A percentile compares a stretch with the other conserved stretches of the same genome.
Conservation (phyloP, 2,113 vertebrate species). For the Trematocara nigrifrons region DNA sequence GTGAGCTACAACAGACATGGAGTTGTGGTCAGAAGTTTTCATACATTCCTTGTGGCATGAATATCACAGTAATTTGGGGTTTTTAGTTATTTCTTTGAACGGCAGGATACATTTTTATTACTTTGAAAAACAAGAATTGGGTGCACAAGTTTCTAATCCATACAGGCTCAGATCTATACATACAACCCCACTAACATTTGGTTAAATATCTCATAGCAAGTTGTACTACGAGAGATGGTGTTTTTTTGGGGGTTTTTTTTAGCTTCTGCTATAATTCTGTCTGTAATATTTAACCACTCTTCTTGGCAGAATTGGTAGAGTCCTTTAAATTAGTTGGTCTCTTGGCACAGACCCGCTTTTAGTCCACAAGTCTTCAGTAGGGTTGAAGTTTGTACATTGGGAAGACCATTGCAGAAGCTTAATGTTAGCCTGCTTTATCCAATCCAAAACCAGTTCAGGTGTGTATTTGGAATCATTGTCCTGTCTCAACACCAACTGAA, state of each 20-base stretch:
- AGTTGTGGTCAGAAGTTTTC: background rate
- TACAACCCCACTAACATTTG: background rate
- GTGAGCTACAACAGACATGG: slow-evolving; percentile 24
- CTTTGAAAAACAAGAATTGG: background rate
- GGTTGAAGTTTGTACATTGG: background rate
- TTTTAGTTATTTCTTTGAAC: background rate
- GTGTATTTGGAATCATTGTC: background rate
- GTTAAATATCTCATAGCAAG: background rate
- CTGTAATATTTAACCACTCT: background rate
- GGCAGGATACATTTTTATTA: background rate
- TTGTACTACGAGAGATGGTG: background rate
- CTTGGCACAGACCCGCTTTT: background rate
- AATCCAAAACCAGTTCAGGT: background rate
- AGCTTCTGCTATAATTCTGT: background rate
- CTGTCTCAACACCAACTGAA: background rate
- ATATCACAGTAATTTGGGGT: background rate
- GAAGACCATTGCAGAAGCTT: background rate
- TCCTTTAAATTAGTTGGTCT: background rate
- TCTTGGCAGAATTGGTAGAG: background rate
- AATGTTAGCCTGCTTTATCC: background rate
- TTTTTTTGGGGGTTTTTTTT: too few species aligned
- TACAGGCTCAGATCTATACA: background rate
- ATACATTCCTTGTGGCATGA: background rate
- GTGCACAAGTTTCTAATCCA: background rate
- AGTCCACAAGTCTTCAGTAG: background rate